Base-by-base conservation (phyloP, 1,140 invertebrate genomes). In the Drosophila prosaltans region DNA sequence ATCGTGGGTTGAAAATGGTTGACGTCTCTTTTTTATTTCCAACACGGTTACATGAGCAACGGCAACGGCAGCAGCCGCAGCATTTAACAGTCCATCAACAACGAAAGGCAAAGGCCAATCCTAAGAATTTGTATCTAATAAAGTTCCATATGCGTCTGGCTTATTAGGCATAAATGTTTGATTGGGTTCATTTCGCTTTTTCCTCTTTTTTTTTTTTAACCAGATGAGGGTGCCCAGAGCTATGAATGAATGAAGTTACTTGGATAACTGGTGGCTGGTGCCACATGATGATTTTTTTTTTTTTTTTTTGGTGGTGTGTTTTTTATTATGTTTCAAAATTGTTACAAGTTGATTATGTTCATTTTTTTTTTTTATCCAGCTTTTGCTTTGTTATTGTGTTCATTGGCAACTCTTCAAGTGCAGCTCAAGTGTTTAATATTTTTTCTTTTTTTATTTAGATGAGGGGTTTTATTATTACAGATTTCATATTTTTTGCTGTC, bases 51-150 rank as follows among this genome's bases (percentile, higher is more conserved):
- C 74, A 70, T 63, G 66, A 69, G 63, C 74, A 74, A 57, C 63
- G 10, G 65, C 41, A n/a, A 7, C 32, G 6, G 41, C 41, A 3
- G 60, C 61, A 60, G 55, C 41, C 3, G 60, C 61, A 60, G 55
- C 70, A 55, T 68, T 63, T 66, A 74, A 69, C 63, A 10, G 57
- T 48, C 54, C 32, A 30, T 16, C 59, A 43, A 30, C 59, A 73
- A 58, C 54, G 60, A 48, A 61, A 66, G 69, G 80, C 41, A 62
- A 41, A 24, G 45, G 24, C 28, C 58, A 80, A 60, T 71, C 55
- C 51, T 21, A 68, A 83, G 73, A 84, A 88, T 89, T 88, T 84
- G 74, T 89, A 88, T 88, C 84, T 88, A 88, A 88, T 88, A 88
- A 89, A 88, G 70, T 78, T 88, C 80, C 84, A 88, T 88, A 88